Evolutionary conservation across 2,113 vertebrate genomes (phyloP).

Genomic region (Damaliscus lunatus): DNA sequence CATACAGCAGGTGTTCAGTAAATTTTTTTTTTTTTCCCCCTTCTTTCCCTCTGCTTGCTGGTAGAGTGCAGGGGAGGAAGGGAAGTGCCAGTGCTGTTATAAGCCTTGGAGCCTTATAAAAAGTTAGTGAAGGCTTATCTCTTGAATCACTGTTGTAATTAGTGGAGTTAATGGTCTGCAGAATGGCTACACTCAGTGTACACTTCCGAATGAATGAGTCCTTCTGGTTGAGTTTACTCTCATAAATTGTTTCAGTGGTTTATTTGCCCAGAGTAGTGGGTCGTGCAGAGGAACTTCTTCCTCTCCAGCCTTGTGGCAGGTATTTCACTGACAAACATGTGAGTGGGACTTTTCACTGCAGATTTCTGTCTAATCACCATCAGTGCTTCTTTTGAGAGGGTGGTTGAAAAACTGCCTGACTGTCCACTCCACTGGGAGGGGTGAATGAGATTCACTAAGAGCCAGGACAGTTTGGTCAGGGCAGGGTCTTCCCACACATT

Average conservation of each 20-base stretch:
- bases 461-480: too few species aligned
- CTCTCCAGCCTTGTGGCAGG: not conserved
- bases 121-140: not conserved
- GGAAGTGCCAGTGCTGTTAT: rapidly evolving
- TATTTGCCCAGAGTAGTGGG: not conserved
- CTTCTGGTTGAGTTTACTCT: not conserved
- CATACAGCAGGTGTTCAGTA: rapidly evolving
- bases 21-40: not conserved
- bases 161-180: not conserved
- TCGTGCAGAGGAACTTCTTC: not conserved
- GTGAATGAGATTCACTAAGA: not conserved
- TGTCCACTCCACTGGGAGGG: not conserved
- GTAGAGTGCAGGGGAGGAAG: too few species aligned
- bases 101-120: not conserved
- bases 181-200: not conserved
- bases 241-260: not conserved
- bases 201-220: not conserved
- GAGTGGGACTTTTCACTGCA: not conserved
- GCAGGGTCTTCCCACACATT: not conserved
- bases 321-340: not conserved
- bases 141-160: not conserved
- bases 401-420: not conserved
- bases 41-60: not conserved
- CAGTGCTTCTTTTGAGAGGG: not conserved
- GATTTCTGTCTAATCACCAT: not conserved